Evolutionary conservation across 1,140 invertebrate species (phyloP), one percentile per base, ranked within the genome.

Genomic region (Ceratitis capitata): DNA sequence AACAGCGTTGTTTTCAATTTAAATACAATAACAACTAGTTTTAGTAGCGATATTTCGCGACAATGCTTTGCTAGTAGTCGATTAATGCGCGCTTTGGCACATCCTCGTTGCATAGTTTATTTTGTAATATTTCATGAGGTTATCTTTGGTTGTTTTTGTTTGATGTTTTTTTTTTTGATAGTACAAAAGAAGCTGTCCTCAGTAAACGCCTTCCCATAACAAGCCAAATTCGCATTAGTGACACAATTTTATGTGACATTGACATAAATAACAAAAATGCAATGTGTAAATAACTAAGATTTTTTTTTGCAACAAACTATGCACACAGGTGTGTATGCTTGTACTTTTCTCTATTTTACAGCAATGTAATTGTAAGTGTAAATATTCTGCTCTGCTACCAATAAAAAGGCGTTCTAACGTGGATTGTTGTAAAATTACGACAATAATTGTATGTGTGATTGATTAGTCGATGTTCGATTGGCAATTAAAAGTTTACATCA

Each of bases 21-120:
- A 78, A 78, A 78, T 78, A 78, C 69, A 78, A 78, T 78, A 78
- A 78, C 35, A 78, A 78, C 69, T 45, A 45, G 69, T 78, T 78
- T 61, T 19, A 61, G 7, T 61, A 61, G 23, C n/a, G n/a, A n/a
- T n/a, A n/a, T n/a, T 61, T 5, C 61, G 12, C 61, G 39, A 32
- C 10, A 32, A 29, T 32, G 26, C 58, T 1, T 32, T 12, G n/a
- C 1, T 39, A 69, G 19, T n/a, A 19, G 3, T 16, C 14, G 10
- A 7, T 64, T 64, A 39, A 45, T 78, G 69, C 23, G 19, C 42
- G 23, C 69, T 32, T 26, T 45, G 6, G n/a, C 35, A 42, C 23
- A 45, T 78, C 39, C 69, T 78, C 45, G 39, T 78, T 78, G 39
- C 51, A 19, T 35, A 2, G 19, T 39, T 39, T 74, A 4, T 16